Percentiles rank a stretch among this genome's conserved stretches.
phyloP scores from a whole-genome alignment of 2,888 invertebrate species.

The Neoscelio sp. region DNA sequence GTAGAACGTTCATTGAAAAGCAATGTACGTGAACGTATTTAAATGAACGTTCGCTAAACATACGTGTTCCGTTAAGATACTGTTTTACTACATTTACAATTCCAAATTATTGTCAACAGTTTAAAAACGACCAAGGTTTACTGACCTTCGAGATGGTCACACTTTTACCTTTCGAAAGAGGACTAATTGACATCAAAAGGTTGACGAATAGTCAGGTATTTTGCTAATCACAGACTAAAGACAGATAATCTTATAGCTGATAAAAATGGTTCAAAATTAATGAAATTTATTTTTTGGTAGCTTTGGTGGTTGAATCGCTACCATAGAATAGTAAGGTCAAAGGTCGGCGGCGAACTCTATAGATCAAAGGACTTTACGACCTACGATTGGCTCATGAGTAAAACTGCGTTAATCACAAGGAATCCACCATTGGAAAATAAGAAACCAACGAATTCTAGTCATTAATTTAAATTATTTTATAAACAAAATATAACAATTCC shows the following conservation, averaged over 20 bases:
- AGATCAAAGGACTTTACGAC: conserved; percentile 54
- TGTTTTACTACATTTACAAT: conserved; percentile 72
- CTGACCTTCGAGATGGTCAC: conserved; percentile 84
- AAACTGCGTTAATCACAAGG: conserved; percentile 57
- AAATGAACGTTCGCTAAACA: no score
- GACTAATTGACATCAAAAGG: conserved; percentile 83
- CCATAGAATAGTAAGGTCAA: conserved; percentile 63
- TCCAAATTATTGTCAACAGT: conserved; percentile 69
- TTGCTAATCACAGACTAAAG: neutral
- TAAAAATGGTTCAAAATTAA: no score
- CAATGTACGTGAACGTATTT: neutral
- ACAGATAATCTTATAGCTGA: no score
- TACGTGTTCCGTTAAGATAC: no score
- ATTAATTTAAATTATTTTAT: conserved; percentile 5
- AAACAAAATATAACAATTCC: no score
- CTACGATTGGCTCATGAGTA: conserved; percentile 59
- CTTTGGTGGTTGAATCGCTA: conserved; percentile 72
- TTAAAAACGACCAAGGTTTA: conserved; percentile 72
- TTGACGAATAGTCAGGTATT: conserved; percentile 82
- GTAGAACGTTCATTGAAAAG: no score
- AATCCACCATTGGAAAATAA: conserved; percentile 16
- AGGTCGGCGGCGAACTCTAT: conserved; percentile 67
- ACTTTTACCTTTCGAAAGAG: conserved; percentile 84
- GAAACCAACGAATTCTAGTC: conserved; percentile 35
- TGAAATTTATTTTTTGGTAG: conserved; percentile 56